Evolutionary conservation across 2,113 vertebrate species (phyloP), one percentile per base, ranked within the genome.

Genomic region (Trematocara zebra): DNA sequence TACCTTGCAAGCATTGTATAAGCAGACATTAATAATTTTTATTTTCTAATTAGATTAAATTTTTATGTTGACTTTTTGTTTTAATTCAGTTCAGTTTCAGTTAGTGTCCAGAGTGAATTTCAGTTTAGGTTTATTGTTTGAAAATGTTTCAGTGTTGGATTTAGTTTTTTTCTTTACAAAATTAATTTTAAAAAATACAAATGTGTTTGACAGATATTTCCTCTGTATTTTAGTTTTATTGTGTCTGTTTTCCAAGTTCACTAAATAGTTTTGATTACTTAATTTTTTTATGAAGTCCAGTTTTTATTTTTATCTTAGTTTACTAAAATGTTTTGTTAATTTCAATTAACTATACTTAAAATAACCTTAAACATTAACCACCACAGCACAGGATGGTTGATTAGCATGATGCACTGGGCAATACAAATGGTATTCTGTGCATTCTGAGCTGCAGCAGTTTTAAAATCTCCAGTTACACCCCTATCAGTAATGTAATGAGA

Each of bases 151-250:
- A 40, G n/a, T 8, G 35, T 67, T 67, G n/a, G 37, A 44, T 72
- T 72, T 44, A 26, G 7, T 44, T 23, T 26, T 42, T 37, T 12
- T 64, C 10, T 64, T 20, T 37, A 64, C 18, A 64, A 64, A 64
- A 37, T n/a, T 7, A 37, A 37, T 64, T 18, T 0, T 0, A 3
- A 69, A 31, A 42, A 15, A 42, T 69, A 26, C 5, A 69, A 42
- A 69, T 42, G n/a, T 42, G 1, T 69, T 23, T 69, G 64, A 67
- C 61, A 69, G n/a, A 23, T 42, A 42, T 69, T 15, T 26, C 37
- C 12, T 69, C n/a, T 9, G 5, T 42, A 37, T 69, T 69, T 42
- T 69, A 69, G 20, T 26, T 69, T 4, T 44, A 42, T 64, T 8
- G 59, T 64, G 33, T 64, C 59, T 64, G n/a, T 69, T 69, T 26